These are phyloP conservation scores for Laterallus jamaicensis DNA, from an alignment of 2,113 vertebrate genomes.

Conservation along the genomic window DNA sequence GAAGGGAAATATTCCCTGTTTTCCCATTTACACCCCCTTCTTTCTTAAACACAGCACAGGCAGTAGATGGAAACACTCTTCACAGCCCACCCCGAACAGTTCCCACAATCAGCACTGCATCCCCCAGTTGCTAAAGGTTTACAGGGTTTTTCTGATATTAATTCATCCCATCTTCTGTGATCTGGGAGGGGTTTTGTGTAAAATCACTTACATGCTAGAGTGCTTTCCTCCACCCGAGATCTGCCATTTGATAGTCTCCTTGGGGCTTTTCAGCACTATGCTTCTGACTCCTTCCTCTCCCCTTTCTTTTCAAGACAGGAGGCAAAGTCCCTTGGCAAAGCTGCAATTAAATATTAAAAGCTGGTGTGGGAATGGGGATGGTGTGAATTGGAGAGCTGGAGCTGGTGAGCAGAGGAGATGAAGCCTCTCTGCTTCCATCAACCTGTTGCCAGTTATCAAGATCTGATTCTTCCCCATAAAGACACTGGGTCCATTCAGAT, in stretches of 20 bases:
- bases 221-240: slow-evolving; percentile 8
- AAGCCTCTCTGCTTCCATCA: not conserved
- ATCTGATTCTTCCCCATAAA: not conserved
- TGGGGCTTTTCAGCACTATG: not conserved
- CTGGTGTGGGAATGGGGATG: slow-evolving; percentile 6
- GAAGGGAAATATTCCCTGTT: not conserved
- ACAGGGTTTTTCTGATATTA: slow-evolving; percentile 27
- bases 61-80: not conserved
- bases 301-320: not conserved
- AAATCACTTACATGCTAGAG: slow-evolving; percentile 65
- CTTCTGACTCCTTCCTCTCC: slow-evolving; percentile 15
- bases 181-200: slow-evolving; percentile 21
- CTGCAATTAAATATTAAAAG: slow-evolving; percentile 71
- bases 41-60: not conserved
- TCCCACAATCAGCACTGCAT: slow-evolving; percentile 36
- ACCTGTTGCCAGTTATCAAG: not conserved
- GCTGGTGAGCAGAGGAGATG: not conserved
- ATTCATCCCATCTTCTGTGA: slow-evolving; percentile 30
- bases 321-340: slow-evolving; percentile 60
- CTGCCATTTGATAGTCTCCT: slow-evolving; percentile 46
- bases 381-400: slow-evolving; percentile 3
- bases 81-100: slow-evolving; percentile 16
- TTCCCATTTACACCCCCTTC: not conserved
- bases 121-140: not conserved
- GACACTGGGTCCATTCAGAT: not conserved